Evolutionary conservation across 2,113 vertebrate species (phyloP).

Genomic region (Agapornis roseicollis): DNA sequence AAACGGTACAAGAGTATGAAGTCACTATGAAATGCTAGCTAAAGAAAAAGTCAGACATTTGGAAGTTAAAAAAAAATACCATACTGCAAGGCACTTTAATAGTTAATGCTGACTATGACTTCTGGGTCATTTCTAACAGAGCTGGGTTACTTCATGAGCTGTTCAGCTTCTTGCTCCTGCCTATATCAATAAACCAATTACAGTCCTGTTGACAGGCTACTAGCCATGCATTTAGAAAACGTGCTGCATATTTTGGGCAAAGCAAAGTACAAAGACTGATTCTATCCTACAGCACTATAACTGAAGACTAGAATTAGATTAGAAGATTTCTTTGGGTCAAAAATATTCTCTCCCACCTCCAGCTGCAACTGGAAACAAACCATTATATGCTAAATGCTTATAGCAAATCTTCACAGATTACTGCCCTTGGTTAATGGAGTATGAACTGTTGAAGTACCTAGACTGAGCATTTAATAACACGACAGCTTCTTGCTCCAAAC

Average conservation of each 20-base stretch:
- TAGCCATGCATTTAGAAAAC: background rate
- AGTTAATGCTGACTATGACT: background rate
- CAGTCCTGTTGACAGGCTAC: background rate
- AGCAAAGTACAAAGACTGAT: background rate
- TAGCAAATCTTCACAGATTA: slow-evolving; percentile 40
- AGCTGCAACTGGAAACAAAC: slow-evolving; percentile 52
- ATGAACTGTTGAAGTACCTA: slow-evolving; percentile 41
- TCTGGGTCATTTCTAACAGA: slow-evolving; percentile 8
- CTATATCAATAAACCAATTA: slow-evolving; percentile 17
- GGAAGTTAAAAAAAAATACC: background rate
- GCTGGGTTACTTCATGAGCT: background rate
- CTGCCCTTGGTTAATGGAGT: slow-evolving; percentile 46
- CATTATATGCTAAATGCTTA: slow-evolving; percentile 5
- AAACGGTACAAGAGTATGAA: background rate
- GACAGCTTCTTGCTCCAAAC: slow-evolving; percentile 54
- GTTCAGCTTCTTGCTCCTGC: slow-evolving; percentile 2
- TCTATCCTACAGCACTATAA: background rate
- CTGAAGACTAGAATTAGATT: background rate
- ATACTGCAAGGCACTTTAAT: background rate
- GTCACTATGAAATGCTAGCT: background rate
- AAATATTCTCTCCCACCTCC: background rate
- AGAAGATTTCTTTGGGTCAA: background rate
- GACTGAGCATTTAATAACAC: slow-evolving; percentile 37
- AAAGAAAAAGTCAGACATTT: background rate
- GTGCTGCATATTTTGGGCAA: background rate